These are phyloP conservation scores for Labeo catla DNA, from an alignment of 2,113 vertebrate species.

Conservation along the genomic window DNA sequence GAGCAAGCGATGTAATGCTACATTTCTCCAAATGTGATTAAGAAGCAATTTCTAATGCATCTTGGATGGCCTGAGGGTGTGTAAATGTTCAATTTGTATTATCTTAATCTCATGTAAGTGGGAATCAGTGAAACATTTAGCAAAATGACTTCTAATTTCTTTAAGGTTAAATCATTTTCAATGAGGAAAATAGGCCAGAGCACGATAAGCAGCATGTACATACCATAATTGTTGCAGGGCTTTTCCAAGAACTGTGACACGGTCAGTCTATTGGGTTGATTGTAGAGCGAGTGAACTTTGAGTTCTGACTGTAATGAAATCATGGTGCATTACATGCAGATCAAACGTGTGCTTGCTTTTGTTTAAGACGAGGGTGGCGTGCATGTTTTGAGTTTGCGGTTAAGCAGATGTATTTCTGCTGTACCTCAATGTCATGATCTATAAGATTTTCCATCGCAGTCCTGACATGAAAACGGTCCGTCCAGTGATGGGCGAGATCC, in stretches of 20 bases:
- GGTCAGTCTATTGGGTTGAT: conserved; percentile 28
- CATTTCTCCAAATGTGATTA: too few species aligned
- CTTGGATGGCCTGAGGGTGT: neutral
- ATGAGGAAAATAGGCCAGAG: neutral
- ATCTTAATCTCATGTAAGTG: neutral
- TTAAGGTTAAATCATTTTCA: neutral
- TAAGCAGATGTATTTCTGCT: conserved; percentile 60
- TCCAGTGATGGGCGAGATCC: neutral
- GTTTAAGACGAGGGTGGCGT: conserved; percentile 60
- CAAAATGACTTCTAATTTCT: neutral
- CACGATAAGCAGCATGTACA: neutral
- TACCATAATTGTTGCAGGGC: conserved; percentile 46
- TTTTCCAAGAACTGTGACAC: conserved; percentile 55
- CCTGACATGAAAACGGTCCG: neutral
- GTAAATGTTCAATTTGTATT: neutral
- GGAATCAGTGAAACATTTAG: neutral
- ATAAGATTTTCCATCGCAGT: conserved; percentile 59
- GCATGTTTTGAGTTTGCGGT: conserved; percentile 68
- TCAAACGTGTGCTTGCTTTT: conserved; percentile 60
- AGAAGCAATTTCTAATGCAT: too few species aligned
- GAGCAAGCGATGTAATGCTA: too few species aligned
- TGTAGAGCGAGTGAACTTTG: conserved; percentile 42
- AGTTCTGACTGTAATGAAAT: conserved; percentile 67
- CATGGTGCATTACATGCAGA: conserved; percentile 67
- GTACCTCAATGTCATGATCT: conserved; percentile 65